These are phyloP conservation scores for Spongilla lacustris DNA, from an alignment of 37 sponge, comb jelly and placozoan species.

Conservation along the genomic window DNA sequence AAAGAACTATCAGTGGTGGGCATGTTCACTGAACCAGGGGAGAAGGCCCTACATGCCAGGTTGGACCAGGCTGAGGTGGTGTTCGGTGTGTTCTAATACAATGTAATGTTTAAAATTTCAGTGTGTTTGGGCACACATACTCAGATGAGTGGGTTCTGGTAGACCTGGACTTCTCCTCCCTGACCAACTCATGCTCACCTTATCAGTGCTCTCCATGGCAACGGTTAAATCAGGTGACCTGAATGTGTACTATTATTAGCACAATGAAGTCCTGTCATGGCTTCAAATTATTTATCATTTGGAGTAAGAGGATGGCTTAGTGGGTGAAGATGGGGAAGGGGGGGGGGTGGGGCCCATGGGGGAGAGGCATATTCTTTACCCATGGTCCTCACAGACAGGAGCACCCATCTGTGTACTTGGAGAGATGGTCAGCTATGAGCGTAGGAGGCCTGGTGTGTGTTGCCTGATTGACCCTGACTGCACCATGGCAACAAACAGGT, in stretches of 20 bases:
- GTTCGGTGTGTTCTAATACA: background rate
- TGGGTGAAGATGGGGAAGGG: background rate
- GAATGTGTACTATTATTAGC: too few relatives aligned
- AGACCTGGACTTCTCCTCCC: constrained; percentile 67
- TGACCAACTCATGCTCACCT: constrained; percentile 12
- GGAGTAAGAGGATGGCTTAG: background rate
- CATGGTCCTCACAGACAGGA: background rate
- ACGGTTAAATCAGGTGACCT: constrained; percentile 64
- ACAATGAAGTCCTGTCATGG: too few relatives aligned
- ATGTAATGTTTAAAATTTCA: background rate
- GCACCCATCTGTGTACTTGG: constrained; percentile 63
- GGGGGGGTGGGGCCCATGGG: background rate
- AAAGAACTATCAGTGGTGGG: constrained; percentile 45
- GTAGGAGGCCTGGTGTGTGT: constrained; percentile 56
- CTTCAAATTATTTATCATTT: too few relatives aligned
- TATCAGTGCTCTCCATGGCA: constrained; percentile 49
- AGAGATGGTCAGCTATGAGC: constrained; percentile 57
- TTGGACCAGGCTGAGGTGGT: background rate
- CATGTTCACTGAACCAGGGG: constrained; percentile 77
- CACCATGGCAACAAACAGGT: constrained; percentile 34
- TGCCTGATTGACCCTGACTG: constrained; percentile 71
- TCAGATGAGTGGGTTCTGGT: constrained; percentile 60
- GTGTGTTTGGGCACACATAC: constrained; percentile 67
- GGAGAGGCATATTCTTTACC: background rate
- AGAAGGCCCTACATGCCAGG: constrained; percentile 68